Percentiles rank a stretch among this genome's conserved stretches.
These are phyloP conservation scores for Bubalus kerabau DNA, from an alignment of 2,113 vertebrate genomes.

Conservation along the genomic window DNA sequence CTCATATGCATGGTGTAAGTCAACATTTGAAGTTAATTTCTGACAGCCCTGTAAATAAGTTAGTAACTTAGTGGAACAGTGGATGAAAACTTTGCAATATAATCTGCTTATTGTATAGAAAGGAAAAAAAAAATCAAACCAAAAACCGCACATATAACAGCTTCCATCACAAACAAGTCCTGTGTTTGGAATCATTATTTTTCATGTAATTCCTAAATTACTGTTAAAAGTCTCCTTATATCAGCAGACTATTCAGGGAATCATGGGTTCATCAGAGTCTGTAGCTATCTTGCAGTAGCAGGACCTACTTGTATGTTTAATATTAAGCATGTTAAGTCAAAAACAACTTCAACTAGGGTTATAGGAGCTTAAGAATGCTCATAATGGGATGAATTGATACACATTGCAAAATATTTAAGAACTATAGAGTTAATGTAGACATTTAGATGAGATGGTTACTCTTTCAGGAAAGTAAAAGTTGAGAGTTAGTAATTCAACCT, in stretches of 20 bases:
- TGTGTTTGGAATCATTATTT: background rate
- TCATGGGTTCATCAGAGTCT: background rate
- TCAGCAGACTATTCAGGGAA: background rate
- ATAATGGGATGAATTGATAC: background rate
- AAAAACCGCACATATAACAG: background rate
- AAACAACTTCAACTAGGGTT: background rate
- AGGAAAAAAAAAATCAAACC: background rate
- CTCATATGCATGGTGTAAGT: background rate
- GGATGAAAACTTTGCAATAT: background rate
- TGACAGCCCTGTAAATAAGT: constrained; percentile 18
- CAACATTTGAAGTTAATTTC: constrained; percentile 28
- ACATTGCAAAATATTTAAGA: background rate
- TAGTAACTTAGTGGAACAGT: background rate
- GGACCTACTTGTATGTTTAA: background rate
- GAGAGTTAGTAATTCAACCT: background rate
- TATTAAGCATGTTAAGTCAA: background rate
- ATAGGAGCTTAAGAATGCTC: background rate
- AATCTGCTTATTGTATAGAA: background rate
- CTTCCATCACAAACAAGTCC: background rate
- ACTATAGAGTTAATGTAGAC: too few species aligned
- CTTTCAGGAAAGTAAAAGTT: background rate
- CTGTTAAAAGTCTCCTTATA: background rate
- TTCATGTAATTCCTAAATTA: background rate
- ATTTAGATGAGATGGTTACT: background rate
- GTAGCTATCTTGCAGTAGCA: background rate